These are phyloP conservation scores for Karalla daura DNA, from an alignment of 2,797 vertebrate genomes.

Conservation along the genomic window DNA sequence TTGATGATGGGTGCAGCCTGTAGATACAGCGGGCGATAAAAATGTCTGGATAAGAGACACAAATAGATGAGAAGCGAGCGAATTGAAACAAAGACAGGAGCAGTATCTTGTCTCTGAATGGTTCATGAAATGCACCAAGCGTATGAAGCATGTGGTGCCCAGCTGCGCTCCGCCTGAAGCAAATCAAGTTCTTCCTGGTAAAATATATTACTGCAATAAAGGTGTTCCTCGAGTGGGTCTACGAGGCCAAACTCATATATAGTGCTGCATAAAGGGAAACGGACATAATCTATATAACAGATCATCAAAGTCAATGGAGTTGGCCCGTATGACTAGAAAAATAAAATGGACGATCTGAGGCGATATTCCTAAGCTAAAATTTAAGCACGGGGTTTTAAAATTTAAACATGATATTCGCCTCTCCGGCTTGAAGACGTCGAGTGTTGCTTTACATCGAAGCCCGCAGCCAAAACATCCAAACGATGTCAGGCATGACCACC, in stretches of 20 bases:
- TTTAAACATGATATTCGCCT: constrained; percentile 9
- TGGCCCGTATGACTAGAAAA: background rate
- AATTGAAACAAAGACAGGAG: constrained; percentile 41
- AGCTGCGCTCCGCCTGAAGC: constrained; percentile 64
- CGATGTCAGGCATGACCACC: constrained; percentile 48
- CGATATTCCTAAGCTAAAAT: background rate
- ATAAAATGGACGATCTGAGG: background rate
- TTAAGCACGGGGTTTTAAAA: background rate
- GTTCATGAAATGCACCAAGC: constrained; percentile 17
- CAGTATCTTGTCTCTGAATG: constrained; percentile 56
- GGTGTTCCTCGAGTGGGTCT: constrained; percentile 21
- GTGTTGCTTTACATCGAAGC: constrained; percentile 29
- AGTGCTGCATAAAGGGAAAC: constrained; percentile 12
- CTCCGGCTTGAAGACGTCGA: background rate
- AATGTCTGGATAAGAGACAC: constrained; percentile 52
- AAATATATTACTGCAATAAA: constrained; percentile 46
- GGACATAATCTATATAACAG: background rate
- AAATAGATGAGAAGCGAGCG: constrained; percentile 49
- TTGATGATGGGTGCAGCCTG: constrained; percentile 47
- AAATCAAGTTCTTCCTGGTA: constrained; percentile 34
- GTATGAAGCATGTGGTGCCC: constrained; percentile 74
- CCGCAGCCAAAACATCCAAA: constrained; percentile 54
- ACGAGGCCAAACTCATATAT: constrained; percentile 22
- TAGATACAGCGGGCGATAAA: constrained; percentile 39
- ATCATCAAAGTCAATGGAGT: background rate